A percentile compares a stretch with the other conserved stretches of the same genome.
Conservation (phyloP, 2,797 vertebrate genomes). For the Ptychobarbus kaznakovi region DNA sequence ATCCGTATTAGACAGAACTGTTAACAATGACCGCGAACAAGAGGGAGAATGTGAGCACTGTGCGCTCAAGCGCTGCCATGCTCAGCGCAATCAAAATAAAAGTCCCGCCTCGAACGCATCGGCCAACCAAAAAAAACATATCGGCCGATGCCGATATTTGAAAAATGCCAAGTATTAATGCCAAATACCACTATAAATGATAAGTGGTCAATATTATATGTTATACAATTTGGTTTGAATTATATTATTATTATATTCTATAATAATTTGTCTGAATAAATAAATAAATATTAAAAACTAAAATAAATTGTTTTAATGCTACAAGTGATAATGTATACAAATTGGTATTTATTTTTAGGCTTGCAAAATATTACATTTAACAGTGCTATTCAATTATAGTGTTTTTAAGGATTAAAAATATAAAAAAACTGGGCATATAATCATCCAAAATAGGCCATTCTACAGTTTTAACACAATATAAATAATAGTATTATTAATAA, state of each 20-base stretch:
- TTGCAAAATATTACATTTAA: too few species aligned
- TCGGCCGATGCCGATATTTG: too few species aligned
- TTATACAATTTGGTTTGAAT: neutral
- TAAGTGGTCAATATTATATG: neutral
- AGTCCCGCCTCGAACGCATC: too few species aligned
- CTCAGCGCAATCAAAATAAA: too few species aligned
- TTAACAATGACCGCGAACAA: too few species aligned
- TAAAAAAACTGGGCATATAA: neutral
- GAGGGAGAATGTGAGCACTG: too few species aligned
- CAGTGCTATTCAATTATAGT: neutral
- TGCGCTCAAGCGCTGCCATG: too few species aligned
- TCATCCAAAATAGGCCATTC: neutral
- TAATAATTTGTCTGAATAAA: neutral
- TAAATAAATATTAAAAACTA: neutral
- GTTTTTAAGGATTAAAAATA: too few species aligned
- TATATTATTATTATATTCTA: neutral
- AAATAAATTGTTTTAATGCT: neutral
- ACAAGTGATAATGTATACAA: neutral
- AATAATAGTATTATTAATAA: neutral
- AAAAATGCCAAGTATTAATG: too few species aligned
- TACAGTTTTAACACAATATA: neutral
- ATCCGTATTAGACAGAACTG: too few species aligned
- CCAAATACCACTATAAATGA: neutral
- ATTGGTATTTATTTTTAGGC: neutral
- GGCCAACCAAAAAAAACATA: too few species aligned